Percentiles rank a stretch among this genome's conserved stretches.
These are phyloP conservation scores for Axea sp. DNA, from an alignment of 2,888 invertebrate genomes.

Conservation along the genomic window DNA sequence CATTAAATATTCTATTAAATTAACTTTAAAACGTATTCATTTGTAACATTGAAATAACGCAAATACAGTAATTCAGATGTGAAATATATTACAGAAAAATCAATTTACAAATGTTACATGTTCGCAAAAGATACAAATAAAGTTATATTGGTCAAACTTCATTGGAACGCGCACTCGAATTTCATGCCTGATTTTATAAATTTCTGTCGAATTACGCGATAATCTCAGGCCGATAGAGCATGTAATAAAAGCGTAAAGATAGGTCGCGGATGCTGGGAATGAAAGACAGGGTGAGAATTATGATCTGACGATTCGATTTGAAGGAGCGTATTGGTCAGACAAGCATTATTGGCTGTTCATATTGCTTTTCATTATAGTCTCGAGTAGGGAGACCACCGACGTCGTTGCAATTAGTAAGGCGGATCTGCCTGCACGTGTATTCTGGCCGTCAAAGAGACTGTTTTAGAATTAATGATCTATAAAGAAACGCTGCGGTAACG, in stretches of 20 bases:
- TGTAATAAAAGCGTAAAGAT: conserved; percentile 9
- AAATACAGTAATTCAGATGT: no score
- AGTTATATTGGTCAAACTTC: no score
- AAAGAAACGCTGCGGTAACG: conserved; percentile 69
- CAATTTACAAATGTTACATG: no score
- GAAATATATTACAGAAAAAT: no score
- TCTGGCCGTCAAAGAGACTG: conserved; percentile 66
- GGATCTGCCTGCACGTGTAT: conserved; percentile 70
- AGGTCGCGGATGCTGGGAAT: conserved; percentile 34
- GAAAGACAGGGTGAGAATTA: conserved; percentile 62
- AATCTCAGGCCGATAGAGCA: conserved; percentile 21
- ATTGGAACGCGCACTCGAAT: conserved; percentile 7
- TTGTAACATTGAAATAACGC: no score
- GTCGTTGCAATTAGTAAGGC: conserved; percentile 77
- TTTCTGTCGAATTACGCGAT: conserved; percentile 38
- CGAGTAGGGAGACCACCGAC: conserved; percentile 72
- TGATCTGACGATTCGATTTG: conserved; percentile 62
- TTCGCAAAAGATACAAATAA: no score
- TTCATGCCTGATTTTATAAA: conserved; percentile 31
- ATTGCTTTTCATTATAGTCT: conserved; percentile 74
- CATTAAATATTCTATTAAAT: no score
- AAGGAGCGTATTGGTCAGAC: conserved; percentile 62
- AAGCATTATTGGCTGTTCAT: conserved; percentile 66
- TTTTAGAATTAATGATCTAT: conserved; percentile 72
- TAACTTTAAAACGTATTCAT: no score